Evolutionary conservation across 2,888 invertebrate genomes (phyloP), one percentile per base, ranked within the genome.

Genomic region (Protula sp.): DNA sequence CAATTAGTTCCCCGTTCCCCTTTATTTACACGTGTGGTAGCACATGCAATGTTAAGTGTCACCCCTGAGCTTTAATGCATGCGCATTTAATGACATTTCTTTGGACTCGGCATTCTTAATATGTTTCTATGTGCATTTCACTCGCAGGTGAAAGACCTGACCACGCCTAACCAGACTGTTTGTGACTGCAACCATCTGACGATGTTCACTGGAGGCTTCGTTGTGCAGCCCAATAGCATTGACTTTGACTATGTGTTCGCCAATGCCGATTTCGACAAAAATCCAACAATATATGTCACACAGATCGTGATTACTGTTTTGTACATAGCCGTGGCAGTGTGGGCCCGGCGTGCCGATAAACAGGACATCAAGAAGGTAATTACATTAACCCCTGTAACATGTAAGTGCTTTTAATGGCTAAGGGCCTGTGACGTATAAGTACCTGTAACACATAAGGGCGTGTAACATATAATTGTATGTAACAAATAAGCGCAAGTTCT

Each of bases 171-270:
- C 2, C 28, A 30, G 1, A 69, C 74, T 0, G 65, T 72, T n/a
- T 80, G 79, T 66, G 55, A 64, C 27, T 74, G 75, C 61, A 61
- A 60, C 57, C 84, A 84, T 65, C 65, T 83, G 69, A 83, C 83
- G 14, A 73, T 78, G 29, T 84, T 84, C 66, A 80, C 80, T 2
- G 78, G 79, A 2, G 83, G 82, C 28, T 81, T 82, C 70, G 77
- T 80, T n/a, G 79, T 83, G 4, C 74, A 77, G 22, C 83, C 83
- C 1, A 83, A 83, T 70, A 74, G 79, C 19, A 81, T 84, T 14
- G 81, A 84, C 73, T 84, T 82, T 72, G 74, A 76, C 63, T 83
- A 79, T 65, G 81, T 84, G 4, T 82, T 83, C 61, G 74, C 77
- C 30, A 79, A 84, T 68, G 73, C 76, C 24, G 79, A 77, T 60